Conservation (phyloP, 2,113 vertebrate genomes). For the Nannobrachium achirus region DNA sequence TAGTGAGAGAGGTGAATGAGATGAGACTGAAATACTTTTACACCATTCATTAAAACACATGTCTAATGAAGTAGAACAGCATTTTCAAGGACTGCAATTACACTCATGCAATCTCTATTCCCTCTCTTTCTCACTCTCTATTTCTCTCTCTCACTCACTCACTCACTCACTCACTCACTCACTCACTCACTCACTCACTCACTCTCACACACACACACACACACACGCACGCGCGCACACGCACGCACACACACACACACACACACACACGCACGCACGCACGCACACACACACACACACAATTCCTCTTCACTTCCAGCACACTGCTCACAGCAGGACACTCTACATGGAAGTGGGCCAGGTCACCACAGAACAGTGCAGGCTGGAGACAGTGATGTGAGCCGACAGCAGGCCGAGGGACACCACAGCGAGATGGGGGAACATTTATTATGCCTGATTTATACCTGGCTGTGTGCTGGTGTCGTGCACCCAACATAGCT, state of each 20-base stretch:
- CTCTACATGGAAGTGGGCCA: constrained; percentile 1
- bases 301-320: neutral
- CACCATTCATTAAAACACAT: too few relatives aligned
- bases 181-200: neutral
- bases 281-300: constrained; percentile 7
- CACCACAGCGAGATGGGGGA: neutral
- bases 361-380: neutral
- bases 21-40: neutral
- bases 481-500: too few relatives aligned
- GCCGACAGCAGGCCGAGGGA: neutral
- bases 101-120: neutral
- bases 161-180: neutral
- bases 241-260: neutral
- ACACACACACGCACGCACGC: constrained; percentile 6
- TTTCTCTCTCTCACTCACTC: neutral
- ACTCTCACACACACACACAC: neutral
- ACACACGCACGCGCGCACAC: neutral
- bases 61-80: too few relatives aligned
- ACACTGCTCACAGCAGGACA: neutral
- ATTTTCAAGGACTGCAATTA: too few relatives aligned
- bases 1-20: neutral
- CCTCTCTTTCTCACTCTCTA: neutral
- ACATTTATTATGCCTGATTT: too few relatives aligned
- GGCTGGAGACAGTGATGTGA: neutral
- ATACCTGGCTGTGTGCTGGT: too few relatives aligned